A percentile compares a stretch with the other conserved stretches of the same genome.
phyloP scores from a whole-genome alignment of 2,888 invertebrate species.

The Nesidiocoris tenuis region DNA sequence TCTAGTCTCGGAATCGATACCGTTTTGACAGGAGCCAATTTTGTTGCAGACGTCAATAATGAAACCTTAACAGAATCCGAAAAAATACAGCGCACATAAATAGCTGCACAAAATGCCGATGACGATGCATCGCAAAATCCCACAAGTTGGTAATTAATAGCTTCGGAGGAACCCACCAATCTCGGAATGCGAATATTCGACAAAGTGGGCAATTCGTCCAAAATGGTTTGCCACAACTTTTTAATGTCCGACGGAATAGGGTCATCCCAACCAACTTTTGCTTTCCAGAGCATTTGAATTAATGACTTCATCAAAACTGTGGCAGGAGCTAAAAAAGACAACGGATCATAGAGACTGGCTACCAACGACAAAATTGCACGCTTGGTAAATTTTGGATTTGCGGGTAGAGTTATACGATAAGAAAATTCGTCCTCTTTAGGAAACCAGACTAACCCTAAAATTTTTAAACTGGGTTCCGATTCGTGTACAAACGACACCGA shows the following conservation, averaged over 20 bases:
- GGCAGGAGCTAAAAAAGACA: slow-evolving; percentile 45
- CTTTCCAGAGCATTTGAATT: slow-evolving; percentile 47
- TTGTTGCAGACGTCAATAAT: slow-evolving; percentile 27
- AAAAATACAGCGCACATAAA: not conserved
- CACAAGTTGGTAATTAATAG: not conserved
- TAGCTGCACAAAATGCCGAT: slow-evolving; percentile 10
- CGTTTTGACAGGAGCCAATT: too few species aligned
- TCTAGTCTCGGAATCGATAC: slow-evolving; percentile 46
- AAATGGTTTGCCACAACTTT: slow-evolving; percentile 10
- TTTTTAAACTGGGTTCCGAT: slow-evolving; percentile 39
- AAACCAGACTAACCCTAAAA: slow-evolving; percentile 48
- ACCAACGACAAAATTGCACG: slow-evolving; percentile 33
- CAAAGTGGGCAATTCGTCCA: slow-evolving; percentile 8
- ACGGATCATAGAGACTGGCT: slow-evolving; percentile 46
- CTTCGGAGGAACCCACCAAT: not conserved
- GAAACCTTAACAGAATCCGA: not conserved
- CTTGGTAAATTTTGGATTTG: slow-evolving; percentile 37
- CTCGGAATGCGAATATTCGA: slow-evolving; percentile 16
- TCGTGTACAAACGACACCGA: too few species aligned
- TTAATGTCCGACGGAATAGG: slow-evolving; percentile 29
- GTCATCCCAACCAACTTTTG: slow-evolving; percentile 49
- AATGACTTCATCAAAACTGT: slow-evolving; percentile 50
- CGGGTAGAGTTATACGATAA: slow-evolving; percentile 10
- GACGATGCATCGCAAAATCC: slow-evolving; percentile 35
- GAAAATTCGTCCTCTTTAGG: slow-evolving; percentile 41